Base-by-base conservation (phyloP, 1,140 invertebrate species). In the Calosoma granatense region DNA sequence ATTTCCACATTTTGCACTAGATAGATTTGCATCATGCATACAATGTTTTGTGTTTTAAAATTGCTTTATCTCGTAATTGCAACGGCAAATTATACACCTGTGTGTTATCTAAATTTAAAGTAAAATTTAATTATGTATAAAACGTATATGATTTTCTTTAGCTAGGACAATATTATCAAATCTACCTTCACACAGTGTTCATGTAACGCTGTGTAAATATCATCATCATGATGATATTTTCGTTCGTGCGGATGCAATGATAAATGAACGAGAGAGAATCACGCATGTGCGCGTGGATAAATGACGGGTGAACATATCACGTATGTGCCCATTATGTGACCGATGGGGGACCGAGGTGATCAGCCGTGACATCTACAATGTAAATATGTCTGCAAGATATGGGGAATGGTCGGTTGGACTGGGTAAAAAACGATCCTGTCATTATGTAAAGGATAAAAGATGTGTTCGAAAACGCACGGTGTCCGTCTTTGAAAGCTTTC, bases 291-390 rank as follows among this genome's bases (percentile, higher is more conserved):
- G 17, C 17, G 9, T 12, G 9, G 17, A 47, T 47, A 47, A 47
- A 47, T 47, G 9, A 47, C 41, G 41, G 41, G 3, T 17, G 15
- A 47, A 47, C 9, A 47, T 47, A 47, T 47, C 41, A 17, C 41
- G 17, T 47, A n/a, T 36, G 26, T 6, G 26, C 6, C 26, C 26
- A 36, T 36, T 36, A 36, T 47, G 41, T 47, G 41, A 47, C 41
- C 41, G 41, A 47, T 4, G 17, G 3, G 41, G 26, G 26, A 36
- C 15, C 41, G 41, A 11, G 17, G 17, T 17, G 41, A 47, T 47
- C 17, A 17, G 9, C 15, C 41, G 41, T 47, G 41, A 47, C 41
- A 47, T 47, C 41, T 47, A 47, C 41, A 47, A 47, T 47, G 41
- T 47, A 47, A 47, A 47, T 47, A 47, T 36, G n/a, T 36, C 26